Evolutionary conservation across 2,797 vertebrate genomes (phyloP).

Genomic region (Sebastes paucispinis): DNA sequence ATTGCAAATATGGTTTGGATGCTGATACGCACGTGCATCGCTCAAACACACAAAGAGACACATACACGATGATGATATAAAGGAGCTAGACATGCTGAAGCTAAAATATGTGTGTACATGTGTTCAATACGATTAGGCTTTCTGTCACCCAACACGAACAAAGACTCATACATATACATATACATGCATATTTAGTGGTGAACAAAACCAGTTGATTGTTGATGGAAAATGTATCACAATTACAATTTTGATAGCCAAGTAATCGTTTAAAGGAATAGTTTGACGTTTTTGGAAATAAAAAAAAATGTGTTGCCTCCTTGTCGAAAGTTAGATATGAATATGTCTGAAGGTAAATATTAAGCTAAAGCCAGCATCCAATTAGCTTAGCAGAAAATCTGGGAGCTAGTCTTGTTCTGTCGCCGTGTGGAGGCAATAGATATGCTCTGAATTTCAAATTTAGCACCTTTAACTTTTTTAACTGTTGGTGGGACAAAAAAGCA

Average conservation of each 20-base stretch:
- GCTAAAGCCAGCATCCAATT: neutral
- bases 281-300: neutral
- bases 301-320: neutral
- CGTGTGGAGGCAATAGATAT: too few species aligned
- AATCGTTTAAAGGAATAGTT: neutral
- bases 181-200: neutral
- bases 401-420: neutral
- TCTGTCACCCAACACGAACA: slow-evolving; percentile 12
- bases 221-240: neutral
- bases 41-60: slow-evolving; percentile 10
- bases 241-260: neutral
- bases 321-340: neutral
- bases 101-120: neutral
- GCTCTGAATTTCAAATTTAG: too few species aligned
- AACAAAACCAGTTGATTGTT: neutral
- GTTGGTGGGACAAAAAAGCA: too few species aligned
- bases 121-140: slow-evolving; percentile 8
- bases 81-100: neutral
- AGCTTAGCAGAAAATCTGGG: neutral
- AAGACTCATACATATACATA: neutral
- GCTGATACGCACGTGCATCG: slow-evolving; percentile 55
- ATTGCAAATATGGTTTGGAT: slow-evolving; percentile 67
- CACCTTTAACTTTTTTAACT: neutral
- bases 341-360: neutral
- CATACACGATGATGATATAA: neutral